Evolutionary conservation across 1,140 invertebrate species (phyloP).

Genomic region (Drosophila mauritiana): DNA sequence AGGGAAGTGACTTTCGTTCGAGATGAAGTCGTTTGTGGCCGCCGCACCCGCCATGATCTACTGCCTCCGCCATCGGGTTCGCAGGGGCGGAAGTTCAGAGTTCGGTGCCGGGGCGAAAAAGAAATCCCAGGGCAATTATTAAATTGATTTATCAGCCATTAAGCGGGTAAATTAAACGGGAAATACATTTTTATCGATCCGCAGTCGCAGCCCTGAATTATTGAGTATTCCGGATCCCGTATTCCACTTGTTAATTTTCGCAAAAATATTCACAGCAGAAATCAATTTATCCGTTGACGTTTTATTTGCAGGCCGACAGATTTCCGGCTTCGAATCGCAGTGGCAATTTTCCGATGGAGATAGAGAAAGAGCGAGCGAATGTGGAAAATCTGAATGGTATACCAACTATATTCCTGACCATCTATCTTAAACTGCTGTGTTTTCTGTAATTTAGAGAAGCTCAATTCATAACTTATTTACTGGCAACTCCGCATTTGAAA

Average conservation of each 20-base stretch:
- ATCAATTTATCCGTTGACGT: constrained; percentile 30
- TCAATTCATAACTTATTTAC: constrained; percentile 64
- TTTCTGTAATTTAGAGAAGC: constrained; percentile 33
- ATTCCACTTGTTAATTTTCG: constrained; percentile 32
- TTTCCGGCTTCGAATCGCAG: constrained; percentile 1
- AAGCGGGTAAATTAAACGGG: constrained; percentile 45
- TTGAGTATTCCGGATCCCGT: constrained; percentile 20
- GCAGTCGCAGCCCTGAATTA: constrained; percentile 27
- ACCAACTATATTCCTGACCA: background rate
- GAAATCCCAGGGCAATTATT: constrained; percentile 33
- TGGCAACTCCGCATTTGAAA: constrained; percentile 57
- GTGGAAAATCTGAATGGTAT: background rate
- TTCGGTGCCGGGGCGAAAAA: background rate
- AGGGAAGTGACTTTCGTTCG: constrained; percentile 55
- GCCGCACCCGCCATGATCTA: constrained; percentile 38
- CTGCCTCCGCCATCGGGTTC: background rate
- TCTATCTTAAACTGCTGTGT: background rate
- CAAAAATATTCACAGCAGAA: constrained; percentile 36
- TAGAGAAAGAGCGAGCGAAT: too few species aligned
- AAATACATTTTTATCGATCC: constrained; percentile 41
- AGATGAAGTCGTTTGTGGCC: constrained; percentile 45
- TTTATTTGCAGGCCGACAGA: constrained; percentile 17
- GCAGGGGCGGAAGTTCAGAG: background rate
- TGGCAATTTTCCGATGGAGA: too few species aligned
- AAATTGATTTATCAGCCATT: constrained; percentile 40